phyloP scores from a whole-genome alignment of 1,140 invertebrate genomes.

The Drosophila insularis region DNA sequence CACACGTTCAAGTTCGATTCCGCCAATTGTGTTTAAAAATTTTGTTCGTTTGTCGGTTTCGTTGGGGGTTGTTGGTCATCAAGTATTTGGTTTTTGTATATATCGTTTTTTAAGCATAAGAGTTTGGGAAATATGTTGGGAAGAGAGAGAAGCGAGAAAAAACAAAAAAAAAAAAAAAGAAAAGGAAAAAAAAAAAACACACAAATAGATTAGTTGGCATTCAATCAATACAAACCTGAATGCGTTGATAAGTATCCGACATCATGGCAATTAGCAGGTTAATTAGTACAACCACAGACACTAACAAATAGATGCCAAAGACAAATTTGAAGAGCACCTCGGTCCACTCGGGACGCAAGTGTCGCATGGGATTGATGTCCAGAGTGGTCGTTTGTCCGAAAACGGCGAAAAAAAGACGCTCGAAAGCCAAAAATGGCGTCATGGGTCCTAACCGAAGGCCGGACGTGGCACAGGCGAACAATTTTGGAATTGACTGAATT shows the following conservation, averaged over 20 bases:
- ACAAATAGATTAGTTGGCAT: constrained; percentile 69
- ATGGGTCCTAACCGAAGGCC: constrained; percentile 87
- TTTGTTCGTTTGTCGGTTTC: not conserved
- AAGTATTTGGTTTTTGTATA: not conserved
- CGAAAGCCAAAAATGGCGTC: constrained; percentile 95
- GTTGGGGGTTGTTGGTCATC: constrained; percentile 16
- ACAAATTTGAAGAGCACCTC: constrained; percentile 92
- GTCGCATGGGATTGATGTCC: constrained; percentile 89
- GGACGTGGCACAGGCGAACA: constrained; percentile 27
- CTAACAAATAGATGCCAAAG: constrained; percentile 98
- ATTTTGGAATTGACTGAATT: constrained; percentile 25
- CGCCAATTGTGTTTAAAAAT: constrained; percentile 1
- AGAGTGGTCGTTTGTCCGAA: constrained; percentile 97
- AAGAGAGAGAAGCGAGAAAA: not conserved
- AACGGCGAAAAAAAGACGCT: constrained; percentile 98
- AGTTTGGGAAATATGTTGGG: not conserved
- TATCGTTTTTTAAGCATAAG: not conserved
- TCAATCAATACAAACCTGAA: constrained; percentile 87
- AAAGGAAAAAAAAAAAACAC: constrained; percentile 52
- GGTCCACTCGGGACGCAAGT: constrained; percentile 88
- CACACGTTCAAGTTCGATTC: constrained; percentile 6
- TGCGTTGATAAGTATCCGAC: constrained; percentile 99
- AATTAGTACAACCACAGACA: constrained; percentile 98
- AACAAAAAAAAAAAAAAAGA: constrained; percentile 32
- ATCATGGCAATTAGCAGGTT: constrained; percentile 99